Evolutionary conservation across 2,797 vertebrate species (phyloP), one percentile per base, ranked within the genome.

Genomic region (Microctenopoma lineatum): DNA sequence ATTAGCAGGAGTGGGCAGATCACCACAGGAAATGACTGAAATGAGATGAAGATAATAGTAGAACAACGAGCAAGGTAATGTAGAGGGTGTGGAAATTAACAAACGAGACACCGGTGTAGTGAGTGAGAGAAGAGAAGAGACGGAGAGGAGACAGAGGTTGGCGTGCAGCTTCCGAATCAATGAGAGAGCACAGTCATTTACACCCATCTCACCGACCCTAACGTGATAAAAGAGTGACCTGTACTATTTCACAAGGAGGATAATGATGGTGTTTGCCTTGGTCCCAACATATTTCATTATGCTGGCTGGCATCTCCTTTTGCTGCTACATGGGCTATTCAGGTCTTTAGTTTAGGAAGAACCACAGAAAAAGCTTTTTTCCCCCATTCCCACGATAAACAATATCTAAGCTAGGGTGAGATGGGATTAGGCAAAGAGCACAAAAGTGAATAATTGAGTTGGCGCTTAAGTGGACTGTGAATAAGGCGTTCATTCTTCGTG

Each of bases 21-120:
- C 96, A 62, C 97, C 96, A 80, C 98, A 99, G 60, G 97, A 99
- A 91, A 98, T 98, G 83, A 99, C 98, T 99, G 88, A 54, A 81
- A 85, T 59, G 63, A 84, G 73, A 88, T 87, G 21, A 50, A 84
- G 87, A 80, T 32, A 48, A 61, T 27, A 67, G 71, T 75, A 73
- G 66, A 70, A 54, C 63, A 68, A 67, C 58, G 21, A 57, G 16
- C 36, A 66, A 57, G 45, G 36, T 68, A 29, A 68, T 38, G 26
- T 11, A 72, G 47, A 15, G 69, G 44, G 38, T 4, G 36, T 15
- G 5, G n/a, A 60, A 45, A 45, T n/a, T 39, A 59, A 66, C 54
- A 63, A 48, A 60, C 14, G 62, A 57, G 71, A 51, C 52, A 79
- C 21, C 39, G 18, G 62, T 11, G 50, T 53, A 75, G 64, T 63